Base-by-base conservation (phyloP, 2,797 vertebrate species). In the Premnoplex brunnescens region DNA sequence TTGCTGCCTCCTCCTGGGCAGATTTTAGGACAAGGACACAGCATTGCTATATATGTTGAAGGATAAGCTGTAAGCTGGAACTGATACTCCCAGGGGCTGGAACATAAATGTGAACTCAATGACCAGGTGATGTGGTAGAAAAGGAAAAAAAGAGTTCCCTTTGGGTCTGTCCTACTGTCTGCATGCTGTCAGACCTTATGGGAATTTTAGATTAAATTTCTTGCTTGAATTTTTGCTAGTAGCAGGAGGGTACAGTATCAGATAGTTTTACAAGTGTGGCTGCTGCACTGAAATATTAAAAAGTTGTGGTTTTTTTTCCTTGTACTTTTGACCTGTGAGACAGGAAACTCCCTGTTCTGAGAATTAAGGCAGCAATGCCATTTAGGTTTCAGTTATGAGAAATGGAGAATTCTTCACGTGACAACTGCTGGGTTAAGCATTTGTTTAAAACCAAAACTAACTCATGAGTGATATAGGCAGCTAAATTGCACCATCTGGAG, bases 401-500 rank as follows among this genome's bases (percentile, higher is more conserved):
- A 97, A 64, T 26, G 27, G 49, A 95, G 89, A 97, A 94, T 92
- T 94, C 80, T 93, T 95, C 86, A 95, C 94, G 95, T 94, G 92
- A 95, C 79, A 96, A 95, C 94, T 95, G 88, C 83, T 95, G 85
- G 91, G 89, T 96, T 96, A 96, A 97, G 91, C 88, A 96, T 94
- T 97, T 97, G 83, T 97, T 97, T 96, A 95, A 97, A 97, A 91
- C 68, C 22, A 20, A 96, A 97, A 97, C 86, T 66, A 88, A 94
- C 80, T 96, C 46, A 7, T 95, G 96, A 97, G 91, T 93, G 95
- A 94, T 94, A 94, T 10, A 97, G 88, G 95, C 96, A 97, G 97
- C 97, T 97, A 98, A 98, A 97, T 87, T 97, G 96, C 97, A 97
- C 97, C 97, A 97, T 97, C 97, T 97, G 98, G 97, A 98, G 97